Evolutionary conservation across 2,113 vertebrate species (phyloP).

Genomic region (Elaphurus davidianus): DNA sequence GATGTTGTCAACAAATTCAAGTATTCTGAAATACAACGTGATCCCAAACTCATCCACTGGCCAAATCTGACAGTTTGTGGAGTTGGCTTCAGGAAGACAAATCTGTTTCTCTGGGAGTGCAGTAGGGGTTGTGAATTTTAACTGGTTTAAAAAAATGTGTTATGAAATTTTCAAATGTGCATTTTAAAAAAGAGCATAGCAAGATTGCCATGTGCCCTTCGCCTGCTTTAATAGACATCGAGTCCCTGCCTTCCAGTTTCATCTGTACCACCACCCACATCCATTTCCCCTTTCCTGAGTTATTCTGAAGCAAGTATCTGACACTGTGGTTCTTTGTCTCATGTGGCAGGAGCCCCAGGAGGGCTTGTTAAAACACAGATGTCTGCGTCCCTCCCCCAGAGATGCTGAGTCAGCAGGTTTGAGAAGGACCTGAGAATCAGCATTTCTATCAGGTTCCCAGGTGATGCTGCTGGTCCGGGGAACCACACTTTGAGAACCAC

Average conservation of each 20-base stretch:
- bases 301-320: background rate
- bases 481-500: background rate
- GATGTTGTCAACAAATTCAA: background rate
- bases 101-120: background rate
- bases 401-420: background rate
- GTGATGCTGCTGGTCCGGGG: background rate
- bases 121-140: background rate
- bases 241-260: accelerated
- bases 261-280: accelerated
- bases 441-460: background rate
- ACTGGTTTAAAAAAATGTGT: background rate
- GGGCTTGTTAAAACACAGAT: background rate
- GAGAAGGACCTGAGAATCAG: background rate
- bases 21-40: background rate
- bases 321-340: accelerated
- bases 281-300: no score
- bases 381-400: background rate
- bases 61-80: background rate
- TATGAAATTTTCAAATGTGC: no score
- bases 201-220: accelerated
- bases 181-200: background rate
- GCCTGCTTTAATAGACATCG: accelerated
- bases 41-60: background rate
- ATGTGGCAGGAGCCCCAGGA: background rate
- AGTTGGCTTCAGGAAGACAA: background rate